Conservation (phyloP, 2,113 vertebrate species). For the Nothoprocta pentlandii region DNA sequence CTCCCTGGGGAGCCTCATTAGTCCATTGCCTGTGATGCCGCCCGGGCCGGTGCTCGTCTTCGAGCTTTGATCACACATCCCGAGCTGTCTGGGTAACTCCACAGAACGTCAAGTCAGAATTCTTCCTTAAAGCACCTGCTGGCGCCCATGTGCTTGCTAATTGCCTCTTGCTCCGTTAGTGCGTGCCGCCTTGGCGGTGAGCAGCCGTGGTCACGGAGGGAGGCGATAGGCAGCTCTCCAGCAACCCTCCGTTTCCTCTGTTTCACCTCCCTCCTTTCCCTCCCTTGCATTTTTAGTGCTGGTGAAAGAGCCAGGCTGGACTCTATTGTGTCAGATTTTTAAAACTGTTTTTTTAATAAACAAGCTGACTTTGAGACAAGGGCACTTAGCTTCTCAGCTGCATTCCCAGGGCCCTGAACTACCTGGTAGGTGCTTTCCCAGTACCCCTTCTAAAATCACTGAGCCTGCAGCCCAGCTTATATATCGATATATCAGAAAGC, state of each 20-base stretch:
- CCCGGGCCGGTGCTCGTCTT: neutral
- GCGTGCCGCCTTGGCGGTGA: neutral
- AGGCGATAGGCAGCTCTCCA: neutral
- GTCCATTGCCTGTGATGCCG: neutral
- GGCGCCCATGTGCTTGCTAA: neutral
- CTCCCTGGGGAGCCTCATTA: neutral
- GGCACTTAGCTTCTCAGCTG: neutral
- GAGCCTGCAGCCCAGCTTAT: rapidly evolving
- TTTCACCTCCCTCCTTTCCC: neutral
- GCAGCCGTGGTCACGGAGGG: neutral
- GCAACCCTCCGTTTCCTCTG: neutral
- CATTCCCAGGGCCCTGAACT: rapidly evolving
- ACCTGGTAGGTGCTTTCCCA: neutral
- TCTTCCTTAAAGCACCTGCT: neutral
- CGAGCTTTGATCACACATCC: neutral
- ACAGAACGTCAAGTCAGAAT: neutral
- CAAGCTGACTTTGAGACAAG: neutral
- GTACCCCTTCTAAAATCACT: neutral
- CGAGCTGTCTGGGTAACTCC: neutral
- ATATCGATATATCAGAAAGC: neutral
- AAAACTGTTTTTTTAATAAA: neutral
- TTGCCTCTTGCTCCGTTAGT: neutral
- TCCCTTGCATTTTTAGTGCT: neutral
- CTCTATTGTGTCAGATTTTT: neutral
- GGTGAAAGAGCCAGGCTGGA: neutral